These are phyloP conservation scores for Anguilla pacifica DNA, from an alignment of 2,797 vertebrate genomes.

Conservation along the genomic window DNA sequence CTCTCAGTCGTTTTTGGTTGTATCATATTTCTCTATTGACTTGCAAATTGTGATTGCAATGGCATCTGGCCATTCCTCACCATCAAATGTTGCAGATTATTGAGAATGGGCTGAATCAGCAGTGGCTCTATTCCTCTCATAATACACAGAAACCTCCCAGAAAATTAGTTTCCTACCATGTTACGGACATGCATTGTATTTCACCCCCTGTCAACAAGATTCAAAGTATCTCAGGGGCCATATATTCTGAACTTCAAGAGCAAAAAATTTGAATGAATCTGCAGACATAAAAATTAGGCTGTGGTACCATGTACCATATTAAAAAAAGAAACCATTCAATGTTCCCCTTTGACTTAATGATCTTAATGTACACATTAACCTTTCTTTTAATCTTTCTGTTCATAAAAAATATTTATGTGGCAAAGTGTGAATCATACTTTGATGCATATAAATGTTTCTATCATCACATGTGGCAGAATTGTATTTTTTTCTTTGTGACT, in stretches of 20 bases:
- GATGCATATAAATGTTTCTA: background rate
- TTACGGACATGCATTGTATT: background rate
- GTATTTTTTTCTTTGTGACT: background rate
- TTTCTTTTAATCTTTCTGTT: background rate
- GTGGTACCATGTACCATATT: background rate
- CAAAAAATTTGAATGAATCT: background rate
- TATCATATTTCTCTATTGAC: slow-evolving; percentile 49
- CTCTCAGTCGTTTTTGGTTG: slow-evolving; percentile 41
- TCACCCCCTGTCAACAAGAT: background rate
- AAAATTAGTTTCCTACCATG: background rate
- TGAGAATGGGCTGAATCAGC: background rate
- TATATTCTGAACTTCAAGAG: background rate
- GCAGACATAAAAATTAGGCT: background rate
- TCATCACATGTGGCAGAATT: background rate
- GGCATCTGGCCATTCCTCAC: background rate
- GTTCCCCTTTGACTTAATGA: background rate
- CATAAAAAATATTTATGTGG: background rate
- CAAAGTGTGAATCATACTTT: background rate
- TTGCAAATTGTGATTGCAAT: slow-evolving; percentile 34
- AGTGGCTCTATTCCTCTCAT: background rate
- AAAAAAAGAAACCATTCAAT: background rate
- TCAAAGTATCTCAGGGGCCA: background rate
- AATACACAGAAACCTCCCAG: background rate
- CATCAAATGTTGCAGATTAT: slow-evolving; percentile 34
- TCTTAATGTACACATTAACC: background rate